Evolutionary conservation across 2,888 invertebrate species (phyloP), one percentile per base, ranked within the genome.

Genomic region (Brenthis hecate): DNA sequence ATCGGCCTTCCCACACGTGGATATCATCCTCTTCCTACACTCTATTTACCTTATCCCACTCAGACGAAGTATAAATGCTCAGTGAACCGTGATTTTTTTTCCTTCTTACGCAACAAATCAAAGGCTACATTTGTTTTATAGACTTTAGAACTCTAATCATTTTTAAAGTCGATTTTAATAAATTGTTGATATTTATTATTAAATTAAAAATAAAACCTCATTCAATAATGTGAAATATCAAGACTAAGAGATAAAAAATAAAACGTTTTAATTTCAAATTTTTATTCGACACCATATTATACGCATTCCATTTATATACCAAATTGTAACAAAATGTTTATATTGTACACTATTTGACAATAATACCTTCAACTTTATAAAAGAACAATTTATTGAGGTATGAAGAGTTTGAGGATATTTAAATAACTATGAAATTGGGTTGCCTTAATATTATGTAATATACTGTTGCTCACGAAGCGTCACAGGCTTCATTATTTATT

Each of bases 241-340:
- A 51, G n/a, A 8, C 16, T 51, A 6, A 53, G 19, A 32, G 50
- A 13, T 16, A 53, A 53, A 36, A 51, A 62, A 62, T 13, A 16
- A 19, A 36, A 19, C 51, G n/a, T 51, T 57, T 61, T 67, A 71
- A 65, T 76, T 78, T 76, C 73, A 77, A 75, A 75, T 75, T 67
- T 79, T 92, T 92, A 92, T 91, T 91, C 80, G 90, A 92, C 92
- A 91, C 86, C 86, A 86, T 89, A 88, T 85, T 84, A 86, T 88
- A 91, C 89, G 88, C 85, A 89, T 81, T 90, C 86, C 87, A 87
- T 86, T 84, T 85, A 86, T 81, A 89, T 84, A 86, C 88, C 91
- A 88, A 87, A 89, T 91, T 91, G 92, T 91, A 92, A 92, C 92
- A 92, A 92, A 92, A 92, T 92, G 92, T 81, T 80, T 78, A 85